phyloP scores from a whole-genome alignment of 2,797 vertebrate species.

The Cyprinodon diabolis region DNA sequence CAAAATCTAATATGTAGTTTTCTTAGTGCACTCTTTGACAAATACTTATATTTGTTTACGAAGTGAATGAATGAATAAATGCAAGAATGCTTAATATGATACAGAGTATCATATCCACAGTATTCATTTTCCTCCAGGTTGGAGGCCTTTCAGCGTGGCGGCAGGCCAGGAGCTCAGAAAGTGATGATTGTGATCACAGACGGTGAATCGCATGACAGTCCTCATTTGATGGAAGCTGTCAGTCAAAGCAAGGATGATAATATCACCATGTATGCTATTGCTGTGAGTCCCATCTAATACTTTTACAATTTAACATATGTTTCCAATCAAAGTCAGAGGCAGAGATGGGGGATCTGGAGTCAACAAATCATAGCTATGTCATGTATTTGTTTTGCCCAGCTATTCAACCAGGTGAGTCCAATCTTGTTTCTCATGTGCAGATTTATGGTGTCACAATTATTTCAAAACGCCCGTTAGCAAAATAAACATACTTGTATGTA shows the following conservation, averaged over 20 bases:
- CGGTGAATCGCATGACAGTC: slow-evolving; percentile 95
- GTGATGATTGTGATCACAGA: slow-evolving; percentile 99
- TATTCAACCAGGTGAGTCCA: too few relatives aligned
- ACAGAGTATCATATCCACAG: too few relatives aligned
- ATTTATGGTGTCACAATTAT: too few relatives aligned
- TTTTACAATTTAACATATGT: too few relatives aligned
- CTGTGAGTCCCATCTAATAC: slow-evolving; percentile 81
- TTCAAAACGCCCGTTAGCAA: too few relatives aligned
- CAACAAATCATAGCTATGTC: too few relatives aligned
- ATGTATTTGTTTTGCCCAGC: too few relatives aligned
- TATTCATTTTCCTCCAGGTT: slow-evolving; percentile 74
- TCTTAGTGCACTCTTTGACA: neutral
- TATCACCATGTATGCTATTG: slow-evolving; percentile 94
- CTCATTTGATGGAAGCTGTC: slow-evolving; percentile 88
- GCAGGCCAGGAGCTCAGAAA: slow-evolving; percentile 93
- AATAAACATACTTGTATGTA: too few relatives aligned
- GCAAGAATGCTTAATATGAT: neutral
- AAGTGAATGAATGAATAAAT: neutral
- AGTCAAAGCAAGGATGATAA: slow-evolving; percentile 90
- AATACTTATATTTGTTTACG: neutral
- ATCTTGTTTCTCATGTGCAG: too few relatives aligned
- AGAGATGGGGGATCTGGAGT: too few relatives aligned
- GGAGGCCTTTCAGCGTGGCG: slow-evolving; percentile 90
- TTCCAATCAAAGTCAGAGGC: neutral
- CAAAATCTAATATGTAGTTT: neutral